Conservation (phyloP, 2,888 invertebrate species). For the Steinernema hermaphroditum region DNA sequence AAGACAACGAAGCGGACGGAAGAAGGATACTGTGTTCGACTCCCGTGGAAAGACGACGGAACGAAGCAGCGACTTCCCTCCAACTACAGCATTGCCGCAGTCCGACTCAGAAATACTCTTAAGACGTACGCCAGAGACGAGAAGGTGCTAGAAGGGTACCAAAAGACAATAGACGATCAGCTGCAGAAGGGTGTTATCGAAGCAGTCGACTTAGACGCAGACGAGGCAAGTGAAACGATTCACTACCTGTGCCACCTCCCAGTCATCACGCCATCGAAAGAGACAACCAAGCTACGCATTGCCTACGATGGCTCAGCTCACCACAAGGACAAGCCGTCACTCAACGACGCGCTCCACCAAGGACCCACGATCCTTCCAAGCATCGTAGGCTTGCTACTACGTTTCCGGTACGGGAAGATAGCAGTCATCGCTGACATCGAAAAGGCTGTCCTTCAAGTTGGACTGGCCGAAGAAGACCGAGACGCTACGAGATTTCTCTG, state of each 20-base stretch:
- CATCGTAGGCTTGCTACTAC: conserved; percentile 38
- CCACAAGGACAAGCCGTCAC: conserved; percentile 4
- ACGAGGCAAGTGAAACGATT: neutral
- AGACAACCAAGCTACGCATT: conserved; percentile 41
- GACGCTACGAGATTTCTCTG: conserved; percentile 43
- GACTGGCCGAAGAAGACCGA: conserved; percentile 15
- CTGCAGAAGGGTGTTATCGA: conserved; percentile 43
- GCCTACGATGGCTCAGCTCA: conserved; percentile 43
- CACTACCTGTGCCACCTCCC: conserved; percentile 44
- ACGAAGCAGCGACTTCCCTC: conserved; percentile 9
- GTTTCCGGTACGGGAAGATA: conserved; percentile 34
- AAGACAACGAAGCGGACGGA: too few relatives aligned
- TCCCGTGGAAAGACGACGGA: conserved; percentile 23
- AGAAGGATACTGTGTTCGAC: conserved; percentile 26
- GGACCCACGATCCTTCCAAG: conserved; percentile 42
- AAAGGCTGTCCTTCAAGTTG: conserved; percentile 44
- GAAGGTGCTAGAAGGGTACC: conserved; percentile 36
- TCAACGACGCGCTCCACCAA: conserved; percentile 40
- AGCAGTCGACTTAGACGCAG: conserved; percentile 27
- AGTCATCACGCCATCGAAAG: conserved; percentile 37
- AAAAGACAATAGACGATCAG: conserved; percentile 43
- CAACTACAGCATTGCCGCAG: conserved; percentile 12
- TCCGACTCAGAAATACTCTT: neutral
- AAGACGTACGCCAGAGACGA: neutral
- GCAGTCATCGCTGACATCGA: conserved; percentile 42